Evolutionary conservation across 2,797 vertebrate species (phyloP), one percentile per base, ranked within the genome.

Genomic region (Coracias cyanogaster): DNA sequence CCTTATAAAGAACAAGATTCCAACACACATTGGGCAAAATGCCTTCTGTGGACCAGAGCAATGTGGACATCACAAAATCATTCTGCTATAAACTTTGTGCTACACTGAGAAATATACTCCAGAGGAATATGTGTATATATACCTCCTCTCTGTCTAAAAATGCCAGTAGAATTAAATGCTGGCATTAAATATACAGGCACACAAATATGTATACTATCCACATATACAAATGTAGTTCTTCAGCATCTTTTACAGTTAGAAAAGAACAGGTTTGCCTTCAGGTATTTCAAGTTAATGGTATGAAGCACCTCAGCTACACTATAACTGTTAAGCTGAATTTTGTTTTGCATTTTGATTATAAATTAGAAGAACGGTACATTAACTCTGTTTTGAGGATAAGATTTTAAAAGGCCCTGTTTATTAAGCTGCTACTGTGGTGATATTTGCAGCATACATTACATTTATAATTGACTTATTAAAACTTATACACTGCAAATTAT

Each of bases 391-490:
- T 97, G 97, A 94, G 89, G 90, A 86, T 89, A 97, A 97, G 94
- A 97, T 97, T 96, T 12, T 93, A 98, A 95, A 80, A 65, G 49
- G 14, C 66, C 89, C 92, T 96, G 96, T 98, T 98, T 98, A 98
- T 98, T 98, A 97, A 97, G 96, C 92, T 97, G 86, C 93, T 97
- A 72, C 91, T 54, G 89, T 93, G 89, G 72, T 91, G 86, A 95
- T 93, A 97, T 97, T 98, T 98, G 95, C 87, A 97, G 95, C 96
- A 97, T 96, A 95, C 96, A 95, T 97, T 97, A 96, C 95, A 96
- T 97, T 98, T 98, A 98, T 98, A 98, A 98, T 98, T 98, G 97
- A 97, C 97, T 98, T 98, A 98, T 98, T 98, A 98, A 98, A 98
- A 98, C 94, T 97, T 97, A 97, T 90, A 97, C 95, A 91, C 97